phyloP scores from a whole-genome alignment of 2,797 vertebrate genomes.

The Brotula barbata region DNA sequence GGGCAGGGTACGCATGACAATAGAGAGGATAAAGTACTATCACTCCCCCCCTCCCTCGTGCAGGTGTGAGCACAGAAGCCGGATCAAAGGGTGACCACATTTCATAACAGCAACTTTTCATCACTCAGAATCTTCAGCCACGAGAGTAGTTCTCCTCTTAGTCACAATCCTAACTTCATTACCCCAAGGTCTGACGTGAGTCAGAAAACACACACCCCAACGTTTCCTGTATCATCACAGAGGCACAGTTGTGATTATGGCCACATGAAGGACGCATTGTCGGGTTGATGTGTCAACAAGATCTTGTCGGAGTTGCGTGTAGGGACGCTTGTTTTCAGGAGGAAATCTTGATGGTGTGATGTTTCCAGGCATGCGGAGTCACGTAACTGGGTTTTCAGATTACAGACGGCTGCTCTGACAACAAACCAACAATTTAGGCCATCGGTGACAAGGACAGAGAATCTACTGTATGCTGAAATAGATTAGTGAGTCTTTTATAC shows the following conservation, averaged over 20 bases:
- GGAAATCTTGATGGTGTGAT: conserved; percentile 48
- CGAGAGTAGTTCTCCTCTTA: conserved; percentile 22
- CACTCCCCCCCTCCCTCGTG: conserved; percentile 14
- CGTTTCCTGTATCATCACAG: conserved; percentile 17
- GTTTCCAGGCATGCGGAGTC: conserved; percentile 62
- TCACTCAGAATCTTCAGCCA: conserved; percentile 7
- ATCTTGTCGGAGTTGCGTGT: conserved; percentile 18
- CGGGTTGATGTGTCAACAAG: conserved; percentile 15
- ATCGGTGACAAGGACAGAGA: conserved; percentile 37
- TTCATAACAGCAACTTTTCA: conserved; percentile 32
- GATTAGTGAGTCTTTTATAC: conserved; percentile 5
- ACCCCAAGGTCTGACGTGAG: too few relatives aligned
- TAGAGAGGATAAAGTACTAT: conserved; percentile 30
- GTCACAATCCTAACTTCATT: conserved; percentile 25
- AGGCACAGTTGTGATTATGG: conserved; percentile 14
- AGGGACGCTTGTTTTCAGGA: conserved; percentile 8
- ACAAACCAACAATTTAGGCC: conserved; percentile 59
- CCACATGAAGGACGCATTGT: conserved; percentile 27
- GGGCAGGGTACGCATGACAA: conserved; percentile 45
- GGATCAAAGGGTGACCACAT: conserved; percentile 38
- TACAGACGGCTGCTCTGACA: conserved; percentile 59
- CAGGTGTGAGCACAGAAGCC: conserved; percentile 36
- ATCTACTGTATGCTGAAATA: conserved; percentile 22
- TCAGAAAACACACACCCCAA: conserved; percentile 28
- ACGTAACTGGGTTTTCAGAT: conserved; percentile 58